These are phyloP conservation scores for Rutilus rutilus DNA, from an alignment of 2,113 vertebrate genomes.

Conservation along the genomic window DNA sequence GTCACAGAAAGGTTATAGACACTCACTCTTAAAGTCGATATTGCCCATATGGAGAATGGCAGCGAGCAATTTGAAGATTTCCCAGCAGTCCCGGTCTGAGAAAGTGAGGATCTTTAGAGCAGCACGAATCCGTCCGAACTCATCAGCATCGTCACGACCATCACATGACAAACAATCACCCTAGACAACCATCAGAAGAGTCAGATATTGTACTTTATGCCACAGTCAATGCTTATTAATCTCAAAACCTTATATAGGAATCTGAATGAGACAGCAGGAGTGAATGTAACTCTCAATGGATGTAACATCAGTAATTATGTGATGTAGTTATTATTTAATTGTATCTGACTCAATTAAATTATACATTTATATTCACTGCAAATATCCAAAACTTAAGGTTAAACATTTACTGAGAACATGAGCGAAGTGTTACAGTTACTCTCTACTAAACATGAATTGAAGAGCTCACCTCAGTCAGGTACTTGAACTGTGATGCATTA, in stretches of 20 bases:
- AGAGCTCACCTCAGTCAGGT: constrained; percentile 82
- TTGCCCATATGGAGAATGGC: constrained; percentile 92
- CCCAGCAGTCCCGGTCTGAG: constrained; percentile 83
- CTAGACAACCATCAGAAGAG: constrained; percentile 64
- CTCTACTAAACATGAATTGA: not conserved
- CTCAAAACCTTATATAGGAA: not conserved
- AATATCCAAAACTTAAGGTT: not conserved
- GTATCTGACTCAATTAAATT: not conserved
- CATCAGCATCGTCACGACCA: constrained; percentile 77
- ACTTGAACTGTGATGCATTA: constrained; percentile 82
- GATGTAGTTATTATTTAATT: not conserved
- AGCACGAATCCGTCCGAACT: constrained; percentile 79
- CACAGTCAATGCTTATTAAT: not conserved
- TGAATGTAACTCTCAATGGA: not conserved
- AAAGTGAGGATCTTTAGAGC: constrained; percentile 91
- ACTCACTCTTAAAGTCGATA: constrained; percentile 83
- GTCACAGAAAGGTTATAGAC: not conserved
- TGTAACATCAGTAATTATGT: not conserved
- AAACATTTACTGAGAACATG: not conserved
- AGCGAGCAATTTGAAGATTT: constrained; percentile 88
- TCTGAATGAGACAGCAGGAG: not conserved
- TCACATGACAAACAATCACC: constrained; percentile 82
- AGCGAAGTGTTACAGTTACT: not conserved
- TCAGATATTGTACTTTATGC: not conserved
- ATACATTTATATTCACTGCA: not conserved